Conservation (phyloP, 2,888 invertebrate species). For the Spicauda simplicius region DNA sequence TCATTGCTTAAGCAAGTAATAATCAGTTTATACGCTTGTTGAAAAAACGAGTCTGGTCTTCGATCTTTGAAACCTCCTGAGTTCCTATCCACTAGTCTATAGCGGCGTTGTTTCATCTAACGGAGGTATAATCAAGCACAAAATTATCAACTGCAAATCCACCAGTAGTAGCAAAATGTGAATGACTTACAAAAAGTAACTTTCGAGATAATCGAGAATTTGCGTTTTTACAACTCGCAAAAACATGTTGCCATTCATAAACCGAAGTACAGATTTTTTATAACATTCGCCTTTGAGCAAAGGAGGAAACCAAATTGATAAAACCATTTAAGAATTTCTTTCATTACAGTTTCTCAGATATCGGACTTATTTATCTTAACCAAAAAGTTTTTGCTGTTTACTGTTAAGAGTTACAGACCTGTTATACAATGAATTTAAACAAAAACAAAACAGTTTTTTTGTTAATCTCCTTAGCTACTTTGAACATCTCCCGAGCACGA, state of each 20-base stretch:
- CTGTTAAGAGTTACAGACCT: slow-evolving; percentile 17
- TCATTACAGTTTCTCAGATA: slow-evolving; percentile 29
- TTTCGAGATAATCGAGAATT: slow-evolving; percentile 36
- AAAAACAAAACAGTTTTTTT: slow-evolving; percentile 10
- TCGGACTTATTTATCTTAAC: slow-evolving; percentile 30
- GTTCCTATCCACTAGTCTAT: no score
- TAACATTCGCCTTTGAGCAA: slow-evolving; percentile 23
- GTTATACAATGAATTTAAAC: slow-evolving; percentile 1
- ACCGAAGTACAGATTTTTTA: slow-evolving; percentile 29
- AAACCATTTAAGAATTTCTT: slow-evolving; percentile 33
- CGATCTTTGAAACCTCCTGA: no score
- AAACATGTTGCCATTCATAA: slow-evolving; percentile 36
- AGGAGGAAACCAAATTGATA: slow-evolving; percentile 30
- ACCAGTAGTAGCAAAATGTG: slow-evolving; percentile 34
- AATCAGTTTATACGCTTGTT: no score
- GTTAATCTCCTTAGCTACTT: neutral
- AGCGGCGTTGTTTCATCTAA: neutral
- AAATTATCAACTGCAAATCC: slow-evolving; percentile 10
- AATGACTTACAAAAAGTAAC: slow-evolving; percentile 29
- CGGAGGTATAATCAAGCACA: slow-evolving; percentile 6
- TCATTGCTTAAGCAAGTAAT: no score
- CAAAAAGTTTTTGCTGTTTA: slow-evolving; percentile 28
- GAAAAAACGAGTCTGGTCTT: no score
- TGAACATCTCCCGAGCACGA: neutral
- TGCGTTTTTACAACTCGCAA: slow-evolving; percentile 26